phyloP scores from a whole-genome alignment of 1,140 invertebrate genomes.

The Drosophila aff. region DNA sequence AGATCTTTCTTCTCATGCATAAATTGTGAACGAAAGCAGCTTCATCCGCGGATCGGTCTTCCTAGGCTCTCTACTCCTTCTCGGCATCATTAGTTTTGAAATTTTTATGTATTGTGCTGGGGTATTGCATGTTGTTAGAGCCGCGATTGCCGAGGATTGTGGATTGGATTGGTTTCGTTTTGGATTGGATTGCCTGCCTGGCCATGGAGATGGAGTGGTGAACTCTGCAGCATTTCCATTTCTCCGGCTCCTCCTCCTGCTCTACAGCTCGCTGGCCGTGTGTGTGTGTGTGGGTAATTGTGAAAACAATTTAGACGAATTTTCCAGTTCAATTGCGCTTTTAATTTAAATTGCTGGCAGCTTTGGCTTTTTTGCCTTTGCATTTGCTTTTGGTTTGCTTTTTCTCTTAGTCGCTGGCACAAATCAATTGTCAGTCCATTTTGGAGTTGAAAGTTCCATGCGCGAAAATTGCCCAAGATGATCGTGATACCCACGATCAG shows the following conservation, averaged over 20 bases:
- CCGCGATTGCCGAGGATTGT: conserved; percentile 60
- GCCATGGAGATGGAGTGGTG: conserved; percentile 12
- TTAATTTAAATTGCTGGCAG: conserved; percentile 78
- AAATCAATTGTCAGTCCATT: conserved; percentile 70
- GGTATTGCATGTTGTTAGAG: conserved; percentile 52
- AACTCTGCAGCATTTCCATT: conserved; percentile 29
- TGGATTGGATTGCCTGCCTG: conserved; percentile 49
- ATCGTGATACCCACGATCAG: conserved; percentile 47
- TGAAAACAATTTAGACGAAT: conserved; percentile 80
- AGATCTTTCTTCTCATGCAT: conserved; percentile 78
- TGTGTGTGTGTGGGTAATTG: conserved; percentile 71
- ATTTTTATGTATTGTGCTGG: conserved; percentile 60
- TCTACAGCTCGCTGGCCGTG: conserved; percentile 13
- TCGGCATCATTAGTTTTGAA: conserved; percentile 76
- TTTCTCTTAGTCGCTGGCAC: conserved; percentile 36
- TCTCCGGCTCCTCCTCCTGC: background rate
- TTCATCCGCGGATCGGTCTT: conserved; percentile 19
- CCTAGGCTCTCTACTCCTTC: conserved; percentile 15
- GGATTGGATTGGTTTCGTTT: conserved; percentile 12
- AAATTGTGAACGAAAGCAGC: conserved; percentile 71
- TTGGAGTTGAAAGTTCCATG: conserved; percentile 55
- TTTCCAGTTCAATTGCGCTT: conserved; percentile 83
- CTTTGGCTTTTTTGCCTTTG: conserved; percentile 23
- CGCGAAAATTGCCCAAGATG: conserved; percentile 57
- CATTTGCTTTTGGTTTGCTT: background rate